Evolutionary conservation across 2,797 vertebrate species (phyloP), one percentile per base, ranked within the genome.

Genomic region (Catharus ustulatus): DNA sequence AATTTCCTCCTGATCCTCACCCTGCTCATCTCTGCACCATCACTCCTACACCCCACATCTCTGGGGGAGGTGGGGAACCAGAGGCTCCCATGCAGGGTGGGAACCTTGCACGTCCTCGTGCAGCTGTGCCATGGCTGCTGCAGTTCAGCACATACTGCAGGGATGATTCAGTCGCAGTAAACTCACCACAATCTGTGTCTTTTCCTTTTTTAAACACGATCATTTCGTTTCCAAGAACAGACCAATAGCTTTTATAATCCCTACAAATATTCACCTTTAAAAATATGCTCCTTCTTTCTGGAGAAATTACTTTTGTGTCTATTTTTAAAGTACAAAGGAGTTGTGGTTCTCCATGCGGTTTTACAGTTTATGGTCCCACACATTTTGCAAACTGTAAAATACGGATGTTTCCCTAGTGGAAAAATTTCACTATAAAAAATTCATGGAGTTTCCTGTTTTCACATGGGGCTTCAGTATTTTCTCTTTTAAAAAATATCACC

Each of bases 341-440:
- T 81, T 96, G 94, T 86, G 94, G 88, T 95, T 95, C 94, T 95
- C 90, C 13, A 3, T 89, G 93, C 0, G 74, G 93, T 94, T 96
- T 95, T 93, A 82, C 88, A 95, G 88, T 93, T 95, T 95, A 96
- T 40, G 67, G 90, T 93, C 84, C 90, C 93, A 95, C 94, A 95
- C 93, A 91, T 89, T 96, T 79, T 91, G 93, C 84, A 92, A 95
- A 96, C 90, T 92, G 84, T 93, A 94, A 96, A 96, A 95, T 86
- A 94, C 1, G 85, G 87, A 96, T 90, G 94, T 87, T 96, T 95
- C 86, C 94, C 95, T 83, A 64, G 88, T 71, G 92, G 93, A 92
- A 95, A 90, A 97, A 94, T 32, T 80, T 94, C 89, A 94, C 95
- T 96, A 79, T 95, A 95, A 97, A 95, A 96, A 90, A 93, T 71